phyloP scores from a whole-genome alignment of 2,888 invertebrate species.

The Ephialtes manifestator region DNA sequence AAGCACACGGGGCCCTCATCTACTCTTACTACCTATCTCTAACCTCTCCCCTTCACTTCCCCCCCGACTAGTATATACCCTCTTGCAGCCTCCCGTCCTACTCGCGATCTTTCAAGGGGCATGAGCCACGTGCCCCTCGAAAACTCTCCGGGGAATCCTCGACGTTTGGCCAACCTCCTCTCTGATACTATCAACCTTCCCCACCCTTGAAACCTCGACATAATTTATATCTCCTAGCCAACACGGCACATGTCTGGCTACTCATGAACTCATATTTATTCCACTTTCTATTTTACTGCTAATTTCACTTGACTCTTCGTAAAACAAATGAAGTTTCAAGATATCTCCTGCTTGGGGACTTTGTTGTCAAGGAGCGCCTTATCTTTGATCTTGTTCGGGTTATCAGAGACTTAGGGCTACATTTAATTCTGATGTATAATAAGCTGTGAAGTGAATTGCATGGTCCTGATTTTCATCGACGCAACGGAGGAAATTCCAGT shows the following conservation, averaged over 20 bases:
- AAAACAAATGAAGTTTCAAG: conserved; percentile 1
- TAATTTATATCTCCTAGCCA: conserved; percentile 38
- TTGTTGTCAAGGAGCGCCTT: not conserved
- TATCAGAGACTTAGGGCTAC: not conserved
- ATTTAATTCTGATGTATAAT: not conserved
- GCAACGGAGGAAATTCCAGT: not conserved
- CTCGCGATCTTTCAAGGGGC: conserved; percentile 41
- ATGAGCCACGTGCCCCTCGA: conserved; percentile 49
- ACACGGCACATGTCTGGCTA: conserved; percentile 23
- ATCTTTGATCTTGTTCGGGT: not conserved
- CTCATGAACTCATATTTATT: conserved; percentile 43
- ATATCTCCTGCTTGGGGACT: not conserved
- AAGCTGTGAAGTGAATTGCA: not conserved
- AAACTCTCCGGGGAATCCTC: conserved; percentile 46
- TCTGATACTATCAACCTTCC: not conserved
- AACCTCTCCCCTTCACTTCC: not conserved
- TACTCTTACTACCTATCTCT: conserved; percentile 7
- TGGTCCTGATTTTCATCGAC: too few relatives aligned
- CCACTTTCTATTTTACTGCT: conserved; percentile 11
- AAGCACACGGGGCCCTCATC: conserved; percentile 35
- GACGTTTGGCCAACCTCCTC: conserved; percentile 35
- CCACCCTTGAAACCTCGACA: conserved; percentile 25
- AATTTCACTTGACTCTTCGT: conserved; percentile 13
- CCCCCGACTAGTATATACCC: not conserved
- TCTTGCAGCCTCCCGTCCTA: conserved; percentile 31